Percentiles rank a stretch among this genome's conserved stretches.
phyloP scores from a whole-genome alignment of 2,888 invertebrate species.

The Volucella bombylans region DNA sequence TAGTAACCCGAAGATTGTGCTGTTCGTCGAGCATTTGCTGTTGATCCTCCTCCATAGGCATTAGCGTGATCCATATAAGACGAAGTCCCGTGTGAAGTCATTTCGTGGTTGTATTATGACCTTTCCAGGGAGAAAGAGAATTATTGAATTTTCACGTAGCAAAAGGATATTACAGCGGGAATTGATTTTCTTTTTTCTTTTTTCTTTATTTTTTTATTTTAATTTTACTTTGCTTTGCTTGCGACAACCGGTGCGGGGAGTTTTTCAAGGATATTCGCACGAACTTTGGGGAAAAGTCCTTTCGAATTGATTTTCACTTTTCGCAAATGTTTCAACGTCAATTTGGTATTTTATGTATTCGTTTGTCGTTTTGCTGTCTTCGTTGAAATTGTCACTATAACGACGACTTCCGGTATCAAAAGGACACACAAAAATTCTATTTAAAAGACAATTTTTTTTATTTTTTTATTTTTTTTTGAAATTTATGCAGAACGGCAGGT shows the following conservation, averaged over 20 bases:
- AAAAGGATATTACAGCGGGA: constrained; percentile 40
- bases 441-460: constrained; percentile 11
- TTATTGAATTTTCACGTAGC: constrained; percentile 63
- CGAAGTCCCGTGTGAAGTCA: constrained; percentile 58
- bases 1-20: constrained; percentile 62
- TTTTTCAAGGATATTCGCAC: constrained; percentile 65
- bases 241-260: constrained; percentile 52
- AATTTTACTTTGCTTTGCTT: constrained; percentile 19
- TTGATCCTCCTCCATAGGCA: constrained; percentile 39
- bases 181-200: constrained; percentile 61
- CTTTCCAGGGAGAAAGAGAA: constrained; percentile 16
- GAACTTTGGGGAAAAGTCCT: constrained; percentile 13
- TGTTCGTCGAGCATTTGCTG: constrained; percentile 51
- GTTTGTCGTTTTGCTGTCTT: background rate
- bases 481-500: constrained; percentile 48
- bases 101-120: constrained; percentile 12
- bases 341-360: constrained; percentile 1
- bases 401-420: constrained; percentile 20
- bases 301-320: constrained; percentile 51
- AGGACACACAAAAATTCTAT: constrained; percentile 14
- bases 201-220: background rate
- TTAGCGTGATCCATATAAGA: constrained; percentile 53
- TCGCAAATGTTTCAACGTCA: background rate
- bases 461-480: background rate
- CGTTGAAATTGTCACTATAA: constrained; percentile 28